phyloP scores from a whole-genome alignment of 2,888 invertebrate genomes.

The Papilio demoleus region DNA sequence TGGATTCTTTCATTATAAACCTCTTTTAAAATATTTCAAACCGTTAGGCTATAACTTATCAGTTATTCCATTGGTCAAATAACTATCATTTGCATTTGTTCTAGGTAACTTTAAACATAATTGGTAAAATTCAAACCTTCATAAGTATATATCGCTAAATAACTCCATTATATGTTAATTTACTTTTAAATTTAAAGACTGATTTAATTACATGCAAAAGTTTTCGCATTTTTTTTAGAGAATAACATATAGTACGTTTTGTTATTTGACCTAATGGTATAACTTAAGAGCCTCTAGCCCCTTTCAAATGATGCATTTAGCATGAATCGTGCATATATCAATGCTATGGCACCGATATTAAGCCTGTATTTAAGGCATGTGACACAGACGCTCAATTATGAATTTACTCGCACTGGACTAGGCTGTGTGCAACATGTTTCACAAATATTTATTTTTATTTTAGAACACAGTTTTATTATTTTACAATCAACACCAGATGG shows the following conservation, averaged over 20 bases:
- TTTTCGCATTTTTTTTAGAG: too few species aligned
- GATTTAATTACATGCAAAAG: too few species aligned
- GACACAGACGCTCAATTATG: not conserved
- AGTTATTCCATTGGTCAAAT: conserved; percentile 20
- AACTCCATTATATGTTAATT: too few species aligned
- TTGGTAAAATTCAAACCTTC: too few species aligned
- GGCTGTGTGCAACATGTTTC: conserved; percentile 15
- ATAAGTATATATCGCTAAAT: too few species aligned
- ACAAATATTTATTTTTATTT: too few species aligned
- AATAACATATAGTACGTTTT: not conserved
- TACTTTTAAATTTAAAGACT: too few species aligned
- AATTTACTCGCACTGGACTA: not conserved
- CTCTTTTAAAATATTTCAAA: conserved; percentile 17
- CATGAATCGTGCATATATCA: conserved; percentile 1
- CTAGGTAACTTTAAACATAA: not conserved
- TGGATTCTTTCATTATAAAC: conserved; percentile 34
- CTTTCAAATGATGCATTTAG: conserved; percentile 10
- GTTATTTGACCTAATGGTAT: conserved; percentile 34
- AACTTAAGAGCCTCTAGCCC: conserved; percentile 36
- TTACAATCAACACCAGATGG: too few species aligned
- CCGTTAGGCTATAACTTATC: conserved; percentile 16
- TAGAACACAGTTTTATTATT: too few species aligned
- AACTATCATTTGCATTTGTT: conserved; percentile 1
- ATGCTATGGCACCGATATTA: conserved; percentile 43
- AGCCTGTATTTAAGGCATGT: conserved; percentile 32